Percentiles rank a stretch among this genome's conserved stretches.
These are phyloP conservation scores for Trichogramma pretiosum DNA, from an alignment of 1,140 invertebrate genomes.

Conservation along the genomic window DNA sequence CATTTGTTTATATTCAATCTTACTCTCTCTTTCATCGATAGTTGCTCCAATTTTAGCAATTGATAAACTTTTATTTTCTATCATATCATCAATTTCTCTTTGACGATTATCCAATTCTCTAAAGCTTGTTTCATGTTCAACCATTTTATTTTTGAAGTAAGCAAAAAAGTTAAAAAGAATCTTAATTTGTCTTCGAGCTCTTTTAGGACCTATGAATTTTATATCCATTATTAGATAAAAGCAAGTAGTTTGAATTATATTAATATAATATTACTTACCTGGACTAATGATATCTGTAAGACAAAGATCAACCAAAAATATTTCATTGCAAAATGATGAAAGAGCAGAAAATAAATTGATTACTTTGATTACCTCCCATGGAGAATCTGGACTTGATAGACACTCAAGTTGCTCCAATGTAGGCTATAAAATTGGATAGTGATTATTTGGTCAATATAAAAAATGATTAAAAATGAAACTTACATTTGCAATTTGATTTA, in stretches of 20 bases:
- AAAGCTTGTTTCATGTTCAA: constrained; percentile 18
- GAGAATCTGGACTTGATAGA: constrained; percentile 19
- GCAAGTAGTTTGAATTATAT: too few species aligned
- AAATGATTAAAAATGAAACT: neutral
- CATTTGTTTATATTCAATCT: constrained; percentile 11
- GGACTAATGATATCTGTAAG: constrained; percentile 30
- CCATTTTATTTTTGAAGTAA: constrained; percentile 24
- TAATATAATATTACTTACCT: constrained; percentile 17
- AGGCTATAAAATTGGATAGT: constrained; percentile 20
- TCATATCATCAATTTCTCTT: constrained; percentile 19
- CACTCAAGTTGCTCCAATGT: constrained; percentile 20
- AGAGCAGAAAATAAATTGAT: constrained; percentile 27
- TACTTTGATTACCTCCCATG: constrained; percentile 21
- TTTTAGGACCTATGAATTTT: constrained; percentile 24
- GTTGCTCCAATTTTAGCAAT: constrained; percentile 17
- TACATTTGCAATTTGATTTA: constrained; percentile 18
- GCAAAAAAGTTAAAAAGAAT: constrained; percentile 29
- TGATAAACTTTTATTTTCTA: constrained; percentile 16
- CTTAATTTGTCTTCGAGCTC: constrained; percentile 22
- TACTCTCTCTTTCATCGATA: constrained; percentile 20
- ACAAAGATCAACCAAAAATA: constrained; percentile 29
- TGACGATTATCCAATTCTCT: constrained; percentile 17
- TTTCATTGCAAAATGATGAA: constrained; percentile 22
- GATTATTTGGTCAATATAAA: too few species aligned
- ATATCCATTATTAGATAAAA: neutral